These are phyloP conservation scores for Tachycineta bicolor DNA, from an alignment of 2,113 vertebrate species.

Conservation along the genomic window DNA sequence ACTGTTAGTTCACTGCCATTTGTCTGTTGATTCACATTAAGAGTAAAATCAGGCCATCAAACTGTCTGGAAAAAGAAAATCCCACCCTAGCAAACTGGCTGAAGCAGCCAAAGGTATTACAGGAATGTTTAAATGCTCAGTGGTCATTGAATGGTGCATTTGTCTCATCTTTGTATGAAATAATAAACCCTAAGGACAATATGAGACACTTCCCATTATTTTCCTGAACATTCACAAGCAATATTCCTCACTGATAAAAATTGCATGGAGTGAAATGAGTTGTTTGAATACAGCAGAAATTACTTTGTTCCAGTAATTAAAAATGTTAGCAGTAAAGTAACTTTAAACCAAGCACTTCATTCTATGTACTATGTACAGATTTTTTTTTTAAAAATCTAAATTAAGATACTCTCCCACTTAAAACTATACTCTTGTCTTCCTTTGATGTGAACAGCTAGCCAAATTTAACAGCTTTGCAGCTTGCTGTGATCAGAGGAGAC, in stretches of 20 bases:
- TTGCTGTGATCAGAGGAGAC: background rate
- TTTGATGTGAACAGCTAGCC: background rate
- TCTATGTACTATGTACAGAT: background rate
- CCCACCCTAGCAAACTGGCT: background rate
- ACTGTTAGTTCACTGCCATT: background rate
- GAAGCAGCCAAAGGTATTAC: background rate
- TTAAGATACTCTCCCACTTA: background rate
- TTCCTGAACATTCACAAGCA: background rate
- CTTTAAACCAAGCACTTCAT: background rate
- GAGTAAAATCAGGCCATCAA: conserved; percentile 41
- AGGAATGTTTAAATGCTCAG: background rate
- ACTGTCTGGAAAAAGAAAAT: background rate
- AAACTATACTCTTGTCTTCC: background rate
- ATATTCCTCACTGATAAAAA: background rate
- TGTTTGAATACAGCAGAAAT: background rate
- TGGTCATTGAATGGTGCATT: background rate
- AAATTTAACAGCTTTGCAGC: background rate
- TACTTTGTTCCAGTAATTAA: background rate
- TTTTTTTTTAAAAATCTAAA: background rate
- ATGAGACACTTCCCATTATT: background rate
- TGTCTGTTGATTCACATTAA: conserved; percentile 22
- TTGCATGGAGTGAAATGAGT: background rate
- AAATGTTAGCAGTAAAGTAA: background rate
- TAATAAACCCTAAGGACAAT: background rate
- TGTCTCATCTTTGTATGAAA: background rate